Evolutionary conservation across 2,797 vertebrate species (phyloP), one percentile per base, ranked within the genome.

Genomic region (Micropoecilia bifurca): DNA sequence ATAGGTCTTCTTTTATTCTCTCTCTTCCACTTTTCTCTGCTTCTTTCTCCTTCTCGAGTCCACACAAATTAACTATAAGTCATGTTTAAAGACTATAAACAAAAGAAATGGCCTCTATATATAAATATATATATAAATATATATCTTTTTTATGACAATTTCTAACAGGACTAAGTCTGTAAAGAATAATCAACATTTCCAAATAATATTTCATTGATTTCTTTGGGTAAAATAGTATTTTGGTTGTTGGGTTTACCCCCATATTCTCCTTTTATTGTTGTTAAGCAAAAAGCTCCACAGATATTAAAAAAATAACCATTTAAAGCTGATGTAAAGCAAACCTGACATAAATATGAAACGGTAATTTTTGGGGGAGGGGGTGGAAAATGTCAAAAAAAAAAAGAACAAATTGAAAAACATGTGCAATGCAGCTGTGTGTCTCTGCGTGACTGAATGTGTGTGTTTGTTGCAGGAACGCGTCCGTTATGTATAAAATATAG

Each of bases 61-160:
- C 86, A 91, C 85, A 90, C 90, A 90, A 91, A 92, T 87, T 87
- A 87, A 91, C 91, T 82, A 83, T 90, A 89, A 90, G 81, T 93
- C 88, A 93, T 88, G 89, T 92, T 92, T 90, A 93, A 91, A 86
- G 86, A 90, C 55, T 55, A 50, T 50, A 50, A 66, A 75, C 89
- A 45, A 53, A n/a, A 74, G 73, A 39, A 90, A 93, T 93, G 89
- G 90, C 93, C 89, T 92, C 92, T 92, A 95, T 93, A 93, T 89
- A 75, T 74, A 92, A 89, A 90, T 80, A 80, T 80, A 94, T 91
- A 92, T 87, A 93, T 89, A 91, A 88, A 91, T 92, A 93, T 94
- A 91, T 95, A 95, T 95, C 91, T 95, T 95, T 95, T 95, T 94
- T 95, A 95, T 93, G 90, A 92, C 90, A 86, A 93, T 95, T 95